Conservation (phyloP, 2,888 invertebrate genomes). For the Thecocarcelia acutangulata region DNA sequence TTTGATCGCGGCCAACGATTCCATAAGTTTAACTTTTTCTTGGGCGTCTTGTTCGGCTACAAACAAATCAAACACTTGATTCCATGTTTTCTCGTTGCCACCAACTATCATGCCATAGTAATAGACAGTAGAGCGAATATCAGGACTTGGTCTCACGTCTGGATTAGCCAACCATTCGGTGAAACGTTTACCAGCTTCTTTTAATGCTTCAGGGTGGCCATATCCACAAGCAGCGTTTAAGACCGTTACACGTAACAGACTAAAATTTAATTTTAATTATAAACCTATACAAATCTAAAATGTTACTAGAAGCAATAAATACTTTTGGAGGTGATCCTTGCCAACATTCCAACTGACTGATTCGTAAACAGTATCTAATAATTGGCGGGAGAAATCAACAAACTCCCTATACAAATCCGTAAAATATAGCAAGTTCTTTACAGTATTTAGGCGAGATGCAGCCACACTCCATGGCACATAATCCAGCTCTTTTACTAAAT, state of each 20-base stretch:
- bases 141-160: constrained; percentile 83
- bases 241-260: constrained; percentile 85
- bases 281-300: too few relatives aligned
- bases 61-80: constrained; percentile 88
- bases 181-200: constrained; percentile 84
- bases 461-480: constrained; percentile 91
- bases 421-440: constrained; percentile 83
- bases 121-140: constrained; percentile 86
- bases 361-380: constrained; percentile 84
- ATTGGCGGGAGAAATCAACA: constrained; percentile 84
- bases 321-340: constrained; percentile 81
- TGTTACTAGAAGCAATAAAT: constrained; percentile 44
- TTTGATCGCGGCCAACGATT: constrained; percentile 86
- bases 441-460: constrained; percentile 81
- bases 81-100: constrained; percentile 87
- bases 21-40: constrained; percentile 88
- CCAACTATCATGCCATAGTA: constrained; percentile 87
- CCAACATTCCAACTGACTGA: constrained; percentile 85
- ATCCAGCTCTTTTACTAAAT: constrained; percentile 85
- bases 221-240: constrained; percentile 85
- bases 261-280: constrained; percentile 77
- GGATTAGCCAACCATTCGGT: constrained; percentile 84
- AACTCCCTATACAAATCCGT: constrained; percentile 83
- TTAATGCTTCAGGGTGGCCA: constrained; percentile 84
- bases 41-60: constrained; percentile 88